Conservation (phyloP, 2,888 invertebrate species). For the Choreutis nemorana region DNA sequence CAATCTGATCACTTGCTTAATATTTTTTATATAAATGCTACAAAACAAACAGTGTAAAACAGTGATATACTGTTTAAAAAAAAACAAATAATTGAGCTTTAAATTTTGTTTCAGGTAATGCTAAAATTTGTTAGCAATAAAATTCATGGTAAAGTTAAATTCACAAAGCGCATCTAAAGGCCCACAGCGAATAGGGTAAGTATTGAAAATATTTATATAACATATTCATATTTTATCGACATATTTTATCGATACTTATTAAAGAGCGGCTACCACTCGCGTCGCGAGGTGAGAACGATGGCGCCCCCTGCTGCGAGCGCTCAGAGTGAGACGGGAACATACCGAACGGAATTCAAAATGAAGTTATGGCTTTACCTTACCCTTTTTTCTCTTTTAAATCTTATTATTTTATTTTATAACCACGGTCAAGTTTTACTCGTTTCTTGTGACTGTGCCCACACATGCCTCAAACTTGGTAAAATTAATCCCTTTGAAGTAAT, state of each 20-base stretch:
- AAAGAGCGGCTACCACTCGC: constrained; percentile 65
- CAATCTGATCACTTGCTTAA: no score
- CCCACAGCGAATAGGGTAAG: constrained; percentile 32
- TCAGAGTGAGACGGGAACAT: constrained; percentile 54
- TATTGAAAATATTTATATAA: constrained; percentile 61
- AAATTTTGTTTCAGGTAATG: no score
- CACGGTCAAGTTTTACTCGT: constrained; percentile 32
- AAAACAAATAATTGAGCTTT: no score
- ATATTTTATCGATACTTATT: constrained; percentile 66
- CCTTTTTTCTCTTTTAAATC: constrained; percentile 38
- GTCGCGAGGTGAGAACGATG: constrained; percentile 65
- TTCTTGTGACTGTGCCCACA: constrained; percentile 12
- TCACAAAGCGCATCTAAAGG: no score
- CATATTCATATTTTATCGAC: constrained; percentile 62
- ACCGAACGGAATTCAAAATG: constrained; percentile 59
- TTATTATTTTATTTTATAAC: constrained; percentile 52
- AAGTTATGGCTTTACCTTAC: constrained; percentile 54
- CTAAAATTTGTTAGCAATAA: no score
- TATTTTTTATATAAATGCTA: no score
- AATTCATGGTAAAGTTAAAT: no score
- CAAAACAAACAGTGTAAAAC: no score
- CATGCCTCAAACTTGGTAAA: constrained; percentile 5
- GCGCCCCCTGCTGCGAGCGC: constrained; percentile 58
- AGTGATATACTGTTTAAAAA: no score
- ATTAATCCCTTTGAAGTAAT: constrained; percentile 2